These are phyloP conservation scores for Shinisaurus crocodilurus DNA, from an alignment of 2,113 vertebrate genomes.

Conservation along the genomic window DNA sequence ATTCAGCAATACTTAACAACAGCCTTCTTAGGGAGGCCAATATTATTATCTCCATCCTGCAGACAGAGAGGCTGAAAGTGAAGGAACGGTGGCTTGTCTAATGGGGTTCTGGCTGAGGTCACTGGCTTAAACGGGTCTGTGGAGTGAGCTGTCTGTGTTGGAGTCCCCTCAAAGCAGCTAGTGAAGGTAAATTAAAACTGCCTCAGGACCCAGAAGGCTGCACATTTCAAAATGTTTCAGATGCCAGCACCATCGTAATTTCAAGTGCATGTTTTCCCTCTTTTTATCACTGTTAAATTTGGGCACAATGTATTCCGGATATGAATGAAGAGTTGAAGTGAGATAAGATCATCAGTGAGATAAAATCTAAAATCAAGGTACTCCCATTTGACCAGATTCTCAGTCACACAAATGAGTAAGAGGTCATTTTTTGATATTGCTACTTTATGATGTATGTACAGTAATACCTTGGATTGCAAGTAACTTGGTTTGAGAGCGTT, in stretches of 20 bases:
- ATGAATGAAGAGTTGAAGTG: not conserved
- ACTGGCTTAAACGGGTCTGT: not conserved
- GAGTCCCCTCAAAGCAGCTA: not conserved
- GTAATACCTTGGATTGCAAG: too few relatives aligned
- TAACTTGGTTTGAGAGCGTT: too few relatives aligned
- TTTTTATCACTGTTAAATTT: not conserved
- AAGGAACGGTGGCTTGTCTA: not conserved
- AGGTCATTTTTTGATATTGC: not conserved
- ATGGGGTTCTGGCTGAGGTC: not conserved
- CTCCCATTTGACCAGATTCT: not conserved
- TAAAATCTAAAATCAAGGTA: not conserved
- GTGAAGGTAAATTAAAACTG: slow-evolving; percentile 31
- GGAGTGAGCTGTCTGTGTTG: not conserved
- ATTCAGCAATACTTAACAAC: too few relatives aligned
- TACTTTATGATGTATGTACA: too few relatives aligned
- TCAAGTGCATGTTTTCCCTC: not conserved
- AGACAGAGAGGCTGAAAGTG: not conserved
- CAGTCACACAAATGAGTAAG: not conserved
- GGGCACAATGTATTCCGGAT: not conserved
- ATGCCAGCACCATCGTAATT: not conserved
- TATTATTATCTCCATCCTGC: not conserved
- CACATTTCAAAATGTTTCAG: not conserved
- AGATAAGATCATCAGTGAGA: not conserved
- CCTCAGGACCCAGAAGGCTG: not conserved
- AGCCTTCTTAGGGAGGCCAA: not conserved